phyloP scores from a whole-genome alignment of 2,113 vertebrate species.

The Colossoma macropomum region DNA sequence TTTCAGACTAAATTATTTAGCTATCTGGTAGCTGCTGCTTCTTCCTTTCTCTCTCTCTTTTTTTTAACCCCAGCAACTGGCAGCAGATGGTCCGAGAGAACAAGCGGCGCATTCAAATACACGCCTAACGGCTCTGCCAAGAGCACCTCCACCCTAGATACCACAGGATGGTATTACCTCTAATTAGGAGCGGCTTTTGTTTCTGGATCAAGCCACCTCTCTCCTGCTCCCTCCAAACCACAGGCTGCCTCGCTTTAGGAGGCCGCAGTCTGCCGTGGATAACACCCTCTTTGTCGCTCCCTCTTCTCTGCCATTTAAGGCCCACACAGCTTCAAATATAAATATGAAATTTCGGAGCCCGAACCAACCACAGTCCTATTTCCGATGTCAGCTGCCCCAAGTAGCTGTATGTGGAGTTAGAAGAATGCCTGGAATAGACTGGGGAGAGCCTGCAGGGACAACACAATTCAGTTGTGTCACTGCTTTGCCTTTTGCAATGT shows the following conservation, averaged over 20 bases:
- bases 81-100: slow-evolving; percentile 50
- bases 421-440: slow-evolving; percentile 10
- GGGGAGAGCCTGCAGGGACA: not conserved
- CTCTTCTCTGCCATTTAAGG: slow-evolving; percentile 31
- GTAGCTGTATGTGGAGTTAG: not conserved
- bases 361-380: slow-evolving; percentile 19
- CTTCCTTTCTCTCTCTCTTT: slow-evolving; percentile 17
- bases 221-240: slow-evolving; percentile 41
- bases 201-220: slow-evolving; percentile 61
- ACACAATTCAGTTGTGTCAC: slow-evolving; percentile 2
- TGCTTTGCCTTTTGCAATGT: slow-evolving; percentile 12
- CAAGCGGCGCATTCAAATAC: slow-evolving; percentile 65
- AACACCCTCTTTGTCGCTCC: slow-evolving; percentile 44
- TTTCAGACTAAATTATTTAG: slow-evolving; percentile 69
- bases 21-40: slow-evolving; percentile 50
- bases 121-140: slow-evolving; percentile 58
- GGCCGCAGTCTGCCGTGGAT: slow-evolving; percentile 40
- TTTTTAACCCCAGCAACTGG: slow-evolving; percentile 59
- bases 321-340: slow-evolving; percentile 43
- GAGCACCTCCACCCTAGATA: slow-evolving; percentile 71
- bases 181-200: slow-evolving; percentile 74
- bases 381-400: slow-evolving; percentile 26
- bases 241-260: slow-evolving; percentile 51
- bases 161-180: slow-evolving; percentile 72
- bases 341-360: slow-evolving; percentile 46